These are phyloP conservation scores for Caranx melampygus DNA, from an alignment of 2,113 vertebrate genomes.

Conservation along the genomic window DNA sequence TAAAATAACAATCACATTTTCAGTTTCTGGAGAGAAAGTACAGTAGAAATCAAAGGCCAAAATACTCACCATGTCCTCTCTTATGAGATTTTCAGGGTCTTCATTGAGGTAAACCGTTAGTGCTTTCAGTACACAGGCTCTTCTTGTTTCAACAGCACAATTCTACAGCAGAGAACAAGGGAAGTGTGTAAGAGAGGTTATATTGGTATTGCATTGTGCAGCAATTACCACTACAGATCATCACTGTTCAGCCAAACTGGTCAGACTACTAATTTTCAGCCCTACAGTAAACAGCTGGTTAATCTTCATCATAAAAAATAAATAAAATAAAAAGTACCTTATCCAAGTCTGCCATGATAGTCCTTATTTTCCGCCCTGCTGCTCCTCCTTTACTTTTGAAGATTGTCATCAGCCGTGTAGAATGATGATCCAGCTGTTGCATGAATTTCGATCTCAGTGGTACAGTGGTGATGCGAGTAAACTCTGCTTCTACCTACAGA, in stretches of 20 bases:
- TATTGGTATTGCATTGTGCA: no score
- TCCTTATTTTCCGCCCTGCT: background rate
- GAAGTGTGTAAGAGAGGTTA: background rate
- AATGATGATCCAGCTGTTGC: background rate
- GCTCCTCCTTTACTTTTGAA: background rate
- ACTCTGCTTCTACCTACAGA: background rate
- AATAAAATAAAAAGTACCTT: background rate
- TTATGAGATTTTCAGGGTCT: no score
- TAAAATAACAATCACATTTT: no score
- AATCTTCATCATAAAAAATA: no score
- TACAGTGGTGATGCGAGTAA: background rate
- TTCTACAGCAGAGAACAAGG: background rate
- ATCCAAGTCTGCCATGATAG: background rate
- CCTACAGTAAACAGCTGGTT: no score
- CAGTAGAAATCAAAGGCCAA: no score
- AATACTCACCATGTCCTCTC: no score
- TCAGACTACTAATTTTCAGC: no score
- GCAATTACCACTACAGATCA: no score
- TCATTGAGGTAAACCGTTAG: background rate
- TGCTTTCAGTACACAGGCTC: background rate
- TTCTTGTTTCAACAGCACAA: background rate
- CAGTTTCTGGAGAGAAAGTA: no score
- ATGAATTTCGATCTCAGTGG: background rate
- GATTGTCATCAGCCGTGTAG: background rate
- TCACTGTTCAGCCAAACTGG: no score